These are phyloP conservation scores for Trematomus loennbergii DNA, from an alignment of 2,113 vertebrate genomes.

Conservation along the genomic window DNA sequence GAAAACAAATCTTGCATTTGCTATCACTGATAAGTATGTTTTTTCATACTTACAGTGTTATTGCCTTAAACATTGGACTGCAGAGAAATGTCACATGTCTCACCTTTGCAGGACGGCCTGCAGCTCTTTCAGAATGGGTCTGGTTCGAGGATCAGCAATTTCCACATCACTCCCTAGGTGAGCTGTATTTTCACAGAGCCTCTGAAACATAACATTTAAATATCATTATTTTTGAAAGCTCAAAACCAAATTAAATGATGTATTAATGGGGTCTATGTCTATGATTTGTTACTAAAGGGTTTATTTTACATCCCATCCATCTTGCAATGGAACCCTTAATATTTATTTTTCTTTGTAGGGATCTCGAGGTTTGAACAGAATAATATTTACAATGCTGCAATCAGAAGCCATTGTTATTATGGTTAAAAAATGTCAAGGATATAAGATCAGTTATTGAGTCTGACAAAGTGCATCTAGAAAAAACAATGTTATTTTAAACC, in stretches of 20 bases:
- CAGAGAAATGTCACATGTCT: background rate
- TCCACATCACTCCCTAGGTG: slow-evolving; percentile 49
- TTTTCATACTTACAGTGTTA: background rate
- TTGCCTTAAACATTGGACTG: background rate
- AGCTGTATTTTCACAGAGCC: slow-evolving; percentile 57
- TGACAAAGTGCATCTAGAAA: background rate
- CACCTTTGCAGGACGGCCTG: slow-evolving; percentile 81
- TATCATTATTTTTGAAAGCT: background rate
- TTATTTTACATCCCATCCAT: background rate
- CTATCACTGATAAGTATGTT: background rate
- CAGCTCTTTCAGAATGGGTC: slow-evolving; percentile 78
- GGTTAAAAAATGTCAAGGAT: background rate
- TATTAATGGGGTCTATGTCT: no score
- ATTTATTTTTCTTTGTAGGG: background rate
- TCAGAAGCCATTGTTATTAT: background rate
- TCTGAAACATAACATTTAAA: slow-evolving; percentile 70
- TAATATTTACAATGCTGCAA: background rate
- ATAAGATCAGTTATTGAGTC: background rate
- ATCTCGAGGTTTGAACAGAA: background rate
- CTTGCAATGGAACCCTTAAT: background rate
- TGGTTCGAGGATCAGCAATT: slow-evolving; percentile 57
- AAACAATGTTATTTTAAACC: background rate
- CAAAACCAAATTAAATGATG: background rate
- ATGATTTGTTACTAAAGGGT: background rate
- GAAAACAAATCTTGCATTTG: background rate